Evolutionary conservation across 2,888 invertebrate species (phyloP), one percentile per base, ranked within the genome.

Genomic region (Lingula anatina): DNA sequence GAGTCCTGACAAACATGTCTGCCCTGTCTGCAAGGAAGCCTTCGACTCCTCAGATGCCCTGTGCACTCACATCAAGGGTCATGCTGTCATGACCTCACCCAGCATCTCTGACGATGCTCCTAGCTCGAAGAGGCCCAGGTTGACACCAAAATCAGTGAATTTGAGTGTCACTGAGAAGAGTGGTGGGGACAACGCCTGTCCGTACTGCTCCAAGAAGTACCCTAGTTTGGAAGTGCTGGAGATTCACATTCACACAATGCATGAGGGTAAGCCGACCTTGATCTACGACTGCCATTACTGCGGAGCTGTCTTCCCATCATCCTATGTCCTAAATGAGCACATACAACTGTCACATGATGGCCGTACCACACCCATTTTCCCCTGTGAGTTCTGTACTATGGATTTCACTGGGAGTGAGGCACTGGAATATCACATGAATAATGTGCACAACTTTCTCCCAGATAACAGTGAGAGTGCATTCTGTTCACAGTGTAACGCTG

Each of bases 171-270:
- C n/a, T n/a, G n/a, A n/a, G n/a, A n/a, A n/a, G n/a, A n/a, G n/a
- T n/a, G n/a, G n/a, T n/a, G n/a, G n/a, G n/a, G n/a, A n/a, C n/a
- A n/a, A n/a, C n/a, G n/a, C n/a, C n/a, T n/a, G n/a, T n/a, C n/a
- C n/a, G n/a, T 31, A 31, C 35, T 31, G 35, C 35, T 12, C 7
- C 7, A 15, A 31, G 35, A 15, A 7, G 15, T 31, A 12, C 35
- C 7, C 35, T 7, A 15, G 15, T 7, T 83, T 90, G 82, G 90
- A 91, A 53, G 86, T 89, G 52, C 78, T 93, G 50, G 90, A 91
- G 66, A 81, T 86, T 27, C 93, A 93, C 73, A 86, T 92, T 12
- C 86, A 89, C 60, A 83, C 86, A 43, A 85, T 87, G 63, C 93
- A 93, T 70, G 62, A 64, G 9, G 69, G 69, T 4, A 66, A 70